These are phyloP conservation scores for Philereme transversata DNA, from an alignment of 2,888 invertebrate genomes.

Conservation along the genomic window DNA sequence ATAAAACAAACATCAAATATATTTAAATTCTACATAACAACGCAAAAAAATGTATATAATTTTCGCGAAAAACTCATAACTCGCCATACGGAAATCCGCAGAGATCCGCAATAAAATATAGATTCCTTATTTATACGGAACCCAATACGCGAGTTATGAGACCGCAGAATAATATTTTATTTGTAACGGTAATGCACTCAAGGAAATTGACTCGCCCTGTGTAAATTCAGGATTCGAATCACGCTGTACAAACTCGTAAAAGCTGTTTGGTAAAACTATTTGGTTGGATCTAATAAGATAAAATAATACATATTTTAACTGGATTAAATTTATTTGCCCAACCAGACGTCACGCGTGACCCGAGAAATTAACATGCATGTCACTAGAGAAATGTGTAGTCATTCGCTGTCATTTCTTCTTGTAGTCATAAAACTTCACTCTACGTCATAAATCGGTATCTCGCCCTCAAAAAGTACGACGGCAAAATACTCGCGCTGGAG, in stretches of 20 bases:
- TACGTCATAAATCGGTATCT: too few relatives aligned
- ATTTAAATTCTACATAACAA: constrained; percentile 17
- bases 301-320: too few relatives aligned
- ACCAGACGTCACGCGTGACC: too few relatives aligned
- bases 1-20: neutral
- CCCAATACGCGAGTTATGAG: constrained; percentile 52
- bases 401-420: too few relatives aligned
- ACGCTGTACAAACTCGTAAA: constrained; percentile 2
- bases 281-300: too few relatives aligned
- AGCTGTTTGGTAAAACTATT: neutral
- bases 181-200: constrained; percentile 62
- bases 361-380: too few relatives aligned
- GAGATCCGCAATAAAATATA: constrained; percentile 58
- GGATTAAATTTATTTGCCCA: too few relatives aligned
- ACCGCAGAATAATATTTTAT: constrained; percentile 55
- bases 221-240: constrained; percentile 43
- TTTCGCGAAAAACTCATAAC: constrained; percentile 42
- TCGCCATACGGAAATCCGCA: constrained; percentile 47
- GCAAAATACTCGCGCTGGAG: too few relatives aligned
- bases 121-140: constrained; percentile 53
- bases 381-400: too few relatives aligned
- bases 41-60: constrained; percentile 44
- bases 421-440: too few relatives aligned
- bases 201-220: constrained; percentile 59
- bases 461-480: too few relatives aligned